Evolutionary conservation across 1,140 invertebrate species (phyloP), one percentile per base, ranked within the genome.

Genomic region (Cotesia vestalis): DNA sequence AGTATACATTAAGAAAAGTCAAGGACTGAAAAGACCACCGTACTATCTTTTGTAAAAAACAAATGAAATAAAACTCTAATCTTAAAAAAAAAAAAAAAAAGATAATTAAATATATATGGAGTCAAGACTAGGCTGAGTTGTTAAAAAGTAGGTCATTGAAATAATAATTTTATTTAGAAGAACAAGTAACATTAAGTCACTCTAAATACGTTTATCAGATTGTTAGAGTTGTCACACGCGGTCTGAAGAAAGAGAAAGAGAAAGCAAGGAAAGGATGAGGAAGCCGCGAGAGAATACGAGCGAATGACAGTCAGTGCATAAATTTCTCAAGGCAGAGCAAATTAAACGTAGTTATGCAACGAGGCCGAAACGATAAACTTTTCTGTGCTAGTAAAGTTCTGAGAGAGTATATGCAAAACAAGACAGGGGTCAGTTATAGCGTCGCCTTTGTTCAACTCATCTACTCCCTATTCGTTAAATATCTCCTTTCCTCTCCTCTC

Each of bases 331-430:
- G 74, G 73, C 59, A 71, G 75, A 66, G 72, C 76, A 78, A 78
- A 80, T 79, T 79, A 78, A 80, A 73, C 76, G 74, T 75, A 79
- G 75, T 82, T 79, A 78, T 79, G 78, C 72, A 82, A 79, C 73
- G 76, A 82, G 78, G 79, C 75, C 78, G 75, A 63, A 75, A 74
- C 78, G 78, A 82, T 80, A 82, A 82, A 79, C 69, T 74, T 78
- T 71, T 76, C 74, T 74, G 69, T 14, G 6, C 53, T 12, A 20
- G 14, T 59, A 20, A 20, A 59, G n/a, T 11, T 20, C 14, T 20
- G 20, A 35, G 52, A 17, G 63, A 66, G 63, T 35, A 34, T 27
- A 62, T 12, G 35, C 8, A 46, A 46, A 46, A 46, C 6, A 5
- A 46, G 40, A 46, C 40, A 46, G 40, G 40, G 40, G 40, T 46